phyloP scores from a whole-genome alignment of 2,888 invertebrate genomes.

The Stenoptilia bipunctidactyla region DNA sequence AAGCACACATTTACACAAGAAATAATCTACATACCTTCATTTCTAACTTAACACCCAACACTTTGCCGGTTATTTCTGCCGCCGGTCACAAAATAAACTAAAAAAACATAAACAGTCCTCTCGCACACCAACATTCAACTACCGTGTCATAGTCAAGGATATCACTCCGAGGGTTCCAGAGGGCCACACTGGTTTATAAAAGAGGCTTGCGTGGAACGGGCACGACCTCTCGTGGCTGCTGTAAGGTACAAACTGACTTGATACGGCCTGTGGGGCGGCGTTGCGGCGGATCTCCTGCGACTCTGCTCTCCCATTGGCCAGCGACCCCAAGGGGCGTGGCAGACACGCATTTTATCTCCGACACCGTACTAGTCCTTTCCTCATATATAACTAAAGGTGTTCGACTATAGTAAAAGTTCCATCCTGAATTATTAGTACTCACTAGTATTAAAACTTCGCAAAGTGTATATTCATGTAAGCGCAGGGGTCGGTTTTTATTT shows the following conservation, averaged over 20 bases:
- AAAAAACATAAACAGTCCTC: constrained; percentile 21
- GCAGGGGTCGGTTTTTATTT: no score
- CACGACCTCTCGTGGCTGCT: constrained; percentile 33
- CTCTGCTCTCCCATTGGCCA: neutral
- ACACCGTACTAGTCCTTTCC: neutral
- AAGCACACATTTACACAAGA: no score
- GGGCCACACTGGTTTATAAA: constrained; percentile 2
- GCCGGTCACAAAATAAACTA: constrained; percentile 34
- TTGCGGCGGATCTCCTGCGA: constrained; percentile 10
- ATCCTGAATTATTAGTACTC: constrained; percentile 1
- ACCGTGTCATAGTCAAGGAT: constrained; percentile 22
- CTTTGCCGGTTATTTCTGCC: constrained; percentile 30
- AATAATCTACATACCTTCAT: constrained; percentile 52
- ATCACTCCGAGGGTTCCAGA: constrained; percentile 9
- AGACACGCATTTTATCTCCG: neutral
- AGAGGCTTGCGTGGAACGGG: constrained; percentile 4
- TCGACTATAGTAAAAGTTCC: no score
- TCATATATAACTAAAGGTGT: no score
- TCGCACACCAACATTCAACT: constrained; percentile 19
- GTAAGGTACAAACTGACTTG: constrained; percentile 34
- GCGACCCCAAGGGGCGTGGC: neutral
- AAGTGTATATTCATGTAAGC: neutral
- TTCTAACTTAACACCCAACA: constrained; percentile 50
- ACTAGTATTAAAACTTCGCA: neutral
- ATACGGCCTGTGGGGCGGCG: constrained; percentile 25